Conservation (phyloP, 2,888 invertebrate species). For the Yponomeuta sedellus region DNA sequence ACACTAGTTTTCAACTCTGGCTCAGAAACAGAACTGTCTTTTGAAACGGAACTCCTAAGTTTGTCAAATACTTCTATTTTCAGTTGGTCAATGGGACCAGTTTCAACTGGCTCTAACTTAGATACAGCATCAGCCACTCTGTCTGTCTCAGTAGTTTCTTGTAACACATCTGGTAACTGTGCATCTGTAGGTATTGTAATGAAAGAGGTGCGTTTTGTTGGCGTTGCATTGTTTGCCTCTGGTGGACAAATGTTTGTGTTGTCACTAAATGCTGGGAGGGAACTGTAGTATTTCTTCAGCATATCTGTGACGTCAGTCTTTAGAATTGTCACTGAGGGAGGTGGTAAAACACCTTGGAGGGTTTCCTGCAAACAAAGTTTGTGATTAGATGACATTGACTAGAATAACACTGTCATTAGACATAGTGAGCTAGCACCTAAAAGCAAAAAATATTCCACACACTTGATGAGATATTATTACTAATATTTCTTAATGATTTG, state of each 20-base stretch:
- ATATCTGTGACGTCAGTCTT: constrained; percentile 81
- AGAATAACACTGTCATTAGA: not conserved
- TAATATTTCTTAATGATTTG: too few relatives aligned
- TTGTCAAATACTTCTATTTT: not conserved
- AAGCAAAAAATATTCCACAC: too few relatives aligned
- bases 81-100: not conserved
- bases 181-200: constrained; percentile 49
- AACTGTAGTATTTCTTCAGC: constrained; percentile 75
- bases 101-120: not conserved
- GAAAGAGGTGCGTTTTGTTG: constrained; percentile 59
- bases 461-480: too few relatives aligned
- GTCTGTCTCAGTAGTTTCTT: constrained; percentile 22
- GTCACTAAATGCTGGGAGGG: constrained; percentile 67
- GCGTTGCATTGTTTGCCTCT: constrained; percentile 50
- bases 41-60: constrained; percentile 16
- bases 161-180: constrained; percentile 19
- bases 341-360: constrained; percentile 83
- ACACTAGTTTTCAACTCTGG: constrained; percentile 45
- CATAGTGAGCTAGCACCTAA: too few relatives aligned
- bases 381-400: constrained; percentile 12
- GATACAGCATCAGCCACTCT: not conserved
- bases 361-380: constrained; percentile 64
- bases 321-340: constrained; percentile 83
- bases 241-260: constrained; percentile 33
- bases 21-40: constrained; percentile 29